These are phyloP conservation scores for Bombus huntii DNA, from an alignment of 1,140 invertebrate species.

Conservation along the genomic window DNA sequence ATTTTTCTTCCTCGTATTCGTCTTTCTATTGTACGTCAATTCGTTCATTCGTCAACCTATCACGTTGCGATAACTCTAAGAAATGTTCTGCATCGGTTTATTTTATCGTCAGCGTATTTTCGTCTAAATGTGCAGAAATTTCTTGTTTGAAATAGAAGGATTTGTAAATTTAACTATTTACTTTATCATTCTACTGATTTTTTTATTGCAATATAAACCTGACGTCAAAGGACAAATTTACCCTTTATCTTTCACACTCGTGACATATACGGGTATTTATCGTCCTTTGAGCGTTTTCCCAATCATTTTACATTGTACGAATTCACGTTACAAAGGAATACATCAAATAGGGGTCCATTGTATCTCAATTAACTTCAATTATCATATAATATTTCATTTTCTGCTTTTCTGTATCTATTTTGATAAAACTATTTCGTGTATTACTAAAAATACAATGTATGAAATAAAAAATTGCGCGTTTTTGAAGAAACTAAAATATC, in stretches of 20 bases:
- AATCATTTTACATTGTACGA: background rate
- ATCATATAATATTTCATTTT: too few species aligned
- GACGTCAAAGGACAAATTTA: background rate
- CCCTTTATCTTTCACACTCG: background rate
- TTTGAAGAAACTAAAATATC: too few species aligned
- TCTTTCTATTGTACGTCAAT: background rate
- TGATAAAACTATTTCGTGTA: too few species aligned
- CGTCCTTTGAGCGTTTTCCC: background rate
- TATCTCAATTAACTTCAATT: too few species aligned
- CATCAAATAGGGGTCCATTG: background rate
- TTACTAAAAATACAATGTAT: too few species aligned
- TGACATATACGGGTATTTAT: background rate
- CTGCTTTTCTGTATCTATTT: too few species aligned
- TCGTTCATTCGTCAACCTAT: background rate
- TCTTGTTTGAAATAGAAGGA: background rate
- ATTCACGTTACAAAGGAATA: background rate
- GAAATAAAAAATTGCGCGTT: too few species aligned
- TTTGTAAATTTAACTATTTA: background rate
- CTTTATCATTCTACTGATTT: too few species aligned
- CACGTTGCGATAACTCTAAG: background rate
- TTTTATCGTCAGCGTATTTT: too few species aligned
- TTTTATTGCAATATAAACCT: background rate
- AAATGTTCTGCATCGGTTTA: background rate
- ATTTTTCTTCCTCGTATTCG: background rate
- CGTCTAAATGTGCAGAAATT: background rate